Percentiles rank a stretch among this genome's conserved stretches.
Conservation (phyloP, 2,888 invertebrate species). For the Stratiomys singularior region DNA sequence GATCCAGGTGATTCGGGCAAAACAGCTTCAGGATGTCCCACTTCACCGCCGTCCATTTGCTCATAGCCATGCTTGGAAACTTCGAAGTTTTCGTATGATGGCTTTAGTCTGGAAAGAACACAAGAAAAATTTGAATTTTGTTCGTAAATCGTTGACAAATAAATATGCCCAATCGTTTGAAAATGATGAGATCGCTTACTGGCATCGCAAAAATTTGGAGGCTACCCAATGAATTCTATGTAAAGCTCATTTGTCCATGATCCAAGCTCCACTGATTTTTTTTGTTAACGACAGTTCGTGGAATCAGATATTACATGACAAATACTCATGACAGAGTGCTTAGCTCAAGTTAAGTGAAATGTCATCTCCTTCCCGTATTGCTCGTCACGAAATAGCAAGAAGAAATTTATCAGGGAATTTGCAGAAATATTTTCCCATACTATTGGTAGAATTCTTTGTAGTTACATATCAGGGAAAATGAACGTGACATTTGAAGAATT, state of each 20-base stretch:
- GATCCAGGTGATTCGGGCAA: conserved; percentile 78
- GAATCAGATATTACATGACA: background rate
- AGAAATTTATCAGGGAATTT: conserved; percentile 5
- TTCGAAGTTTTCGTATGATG: conserved; percentile 62
- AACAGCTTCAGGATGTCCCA: conserved; percentile 63
- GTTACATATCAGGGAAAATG: background rate
- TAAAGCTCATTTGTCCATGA: too few species aligned
- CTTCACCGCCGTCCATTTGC: conserved; percentile 62
- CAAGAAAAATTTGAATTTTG: background rate
- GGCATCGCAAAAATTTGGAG: too few species aligned
- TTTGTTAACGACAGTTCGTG: background rate
- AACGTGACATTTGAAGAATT: conserved; percentile 51
- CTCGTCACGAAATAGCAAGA: background rate
- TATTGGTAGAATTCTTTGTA: background rate
- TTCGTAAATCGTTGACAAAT: background rate
- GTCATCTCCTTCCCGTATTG: background rate
- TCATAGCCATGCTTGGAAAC: conserved; percentile 60
- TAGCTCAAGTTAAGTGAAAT: background rate
- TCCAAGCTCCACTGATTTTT: too few species aligned
- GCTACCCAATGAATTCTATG: too few species aligned
- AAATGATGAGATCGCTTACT: too few species aligned
- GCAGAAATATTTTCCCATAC: background rate
- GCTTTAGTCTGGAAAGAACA: conserved; percentile 53
- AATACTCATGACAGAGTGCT: background rate
- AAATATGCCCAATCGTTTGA: background rate